Conservation (phyloP, 2,113 vertebrate species). For the Megalops atlanticus region DNA sequence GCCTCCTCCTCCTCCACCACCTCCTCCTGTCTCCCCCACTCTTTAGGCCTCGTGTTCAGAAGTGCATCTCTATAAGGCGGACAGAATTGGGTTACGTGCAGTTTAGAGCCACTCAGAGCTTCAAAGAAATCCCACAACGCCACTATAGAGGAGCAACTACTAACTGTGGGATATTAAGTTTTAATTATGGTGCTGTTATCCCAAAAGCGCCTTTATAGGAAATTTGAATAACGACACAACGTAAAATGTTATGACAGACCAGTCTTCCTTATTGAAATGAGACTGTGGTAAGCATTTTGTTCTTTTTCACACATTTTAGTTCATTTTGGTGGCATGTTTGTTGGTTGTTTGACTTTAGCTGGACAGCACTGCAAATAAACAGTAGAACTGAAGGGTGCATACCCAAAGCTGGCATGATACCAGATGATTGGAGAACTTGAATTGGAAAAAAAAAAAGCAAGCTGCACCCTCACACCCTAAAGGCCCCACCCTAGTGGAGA, state of each 20-base stretch:
- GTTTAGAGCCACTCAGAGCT: conserved; percentile 7
- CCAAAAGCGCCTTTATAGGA: not conserved
- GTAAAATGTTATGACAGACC: conserved; percentile 9
- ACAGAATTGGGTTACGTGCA: conserved; percentile 31
- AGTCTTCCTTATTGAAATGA: not conserved
- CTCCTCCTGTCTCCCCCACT: not conserved
- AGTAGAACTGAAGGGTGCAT: too few species aligned
- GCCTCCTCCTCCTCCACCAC: not conserved
- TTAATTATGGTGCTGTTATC: conserved; percentile 27
- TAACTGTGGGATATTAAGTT: conserved; percentile 14
- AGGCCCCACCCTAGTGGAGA: too few species aligned
- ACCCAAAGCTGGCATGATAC: too few species aligned
- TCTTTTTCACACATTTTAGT: not conserved
- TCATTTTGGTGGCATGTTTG: not conserved
- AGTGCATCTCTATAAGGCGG: conserved; percentile 18
- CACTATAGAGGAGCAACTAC: not conserved
- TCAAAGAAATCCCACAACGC: conserved; percentile 20
- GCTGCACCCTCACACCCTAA: too few species aligned
- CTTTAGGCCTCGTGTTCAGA: not conserved
- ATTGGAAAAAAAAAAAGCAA: too few species aligned
- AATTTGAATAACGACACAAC: conserved; percentile 16
- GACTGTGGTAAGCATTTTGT: not conserved
- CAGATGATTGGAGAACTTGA: too few species aligned
- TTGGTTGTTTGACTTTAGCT: not conserved
- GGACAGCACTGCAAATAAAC: not conserved